These are phyloP conservation scores for Chaetodon trifasciatus DNA, from an alignment of 2,797 vertebrate species.

Conservation along the genomic window DNA sequence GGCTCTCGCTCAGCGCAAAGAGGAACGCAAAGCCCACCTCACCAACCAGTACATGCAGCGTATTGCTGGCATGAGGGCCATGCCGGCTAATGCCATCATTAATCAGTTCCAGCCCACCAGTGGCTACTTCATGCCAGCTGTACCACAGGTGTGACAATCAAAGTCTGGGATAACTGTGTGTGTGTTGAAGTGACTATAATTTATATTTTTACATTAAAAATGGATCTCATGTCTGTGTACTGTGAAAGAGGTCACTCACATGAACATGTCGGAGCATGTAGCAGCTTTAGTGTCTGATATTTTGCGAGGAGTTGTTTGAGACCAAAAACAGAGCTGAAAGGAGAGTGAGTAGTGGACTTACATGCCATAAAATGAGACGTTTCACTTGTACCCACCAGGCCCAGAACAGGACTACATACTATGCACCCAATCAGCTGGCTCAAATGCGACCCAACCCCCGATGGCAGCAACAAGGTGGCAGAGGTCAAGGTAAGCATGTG, in stretches of 20 bases:
- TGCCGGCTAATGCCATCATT: slow-evolving; percentile 97
- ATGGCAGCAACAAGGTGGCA: slow-evolving; percentile 96
- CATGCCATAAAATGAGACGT: neutral
- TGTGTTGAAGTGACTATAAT: neutral
- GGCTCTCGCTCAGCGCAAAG: slow-evolving; percentile 97
- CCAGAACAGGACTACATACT: slow-evolving; percentile 97
- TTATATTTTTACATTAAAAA: neutral
- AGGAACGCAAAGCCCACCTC: slow-evolving; percentile 97
- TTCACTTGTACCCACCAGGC: slow-evolving; percentile 82
- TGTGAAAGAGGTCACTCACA: neutral
- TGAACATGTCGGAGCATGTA: neutral
- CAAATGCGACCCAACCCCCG: slow-evolving; percentile 97
- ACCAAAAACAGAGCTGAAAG: neutral
- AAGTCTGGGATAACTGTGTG: neutral
- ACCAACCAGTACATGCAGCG: slow-evolving; percentile 99
- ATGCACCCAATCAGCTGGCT: slow-evolving; percentile 96
- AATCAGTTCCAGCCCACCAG: slow-evolving; percentile 98
- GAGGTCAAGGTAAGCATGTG: slow-evolving; percentile 92
- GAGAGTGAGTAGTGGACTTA: neutral
- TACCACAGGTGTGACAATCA: slow-evolving; percentile 85
- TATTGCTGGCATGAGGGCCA: slow-evolving; percentile 97
- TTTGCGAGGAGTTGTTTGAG: too few species aligned
- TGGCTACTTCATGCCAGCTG: slow-evolving; percentile 98
- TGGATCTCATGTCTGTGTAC: neutral
- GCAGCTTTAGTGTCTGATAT: too few species aligned